Conservation (phyloP, 2,797 vertebrate species). For the Lutjanus campechanus region DNA sequence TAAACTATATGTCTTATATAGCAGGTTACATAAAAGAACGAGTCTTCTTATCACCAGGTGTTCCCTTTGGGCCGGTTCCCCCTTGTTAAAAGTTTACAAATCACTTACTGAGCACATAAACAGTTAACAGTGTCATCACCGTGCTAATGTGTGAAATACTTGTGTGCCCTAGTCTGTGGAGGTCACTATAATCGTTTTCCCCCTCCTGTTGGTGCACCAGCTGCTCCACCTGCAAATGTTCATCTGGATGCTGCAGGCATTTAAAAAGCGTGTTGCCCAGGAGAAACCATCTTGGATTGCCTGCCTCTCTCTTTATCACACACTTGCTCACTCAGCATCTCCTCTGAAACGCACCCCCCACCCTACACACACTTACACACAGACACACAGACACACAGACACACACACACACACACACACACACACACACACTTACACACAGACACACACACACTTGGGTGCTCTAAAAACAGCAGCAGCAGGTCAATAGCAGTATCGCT, state of each 20-base stretch:
- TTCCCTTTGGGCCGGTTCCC: no score
- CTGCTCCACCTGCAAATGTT: constrained; percentile 38
- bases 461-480: constrained; percentile 59
- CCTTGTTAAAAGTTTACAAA: neutral
- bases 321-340: constrained; percentile 70
- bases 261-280: constrained; percentile 36
- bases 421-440: constrained; percentile 28
- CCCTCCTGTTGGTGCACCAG: constrained; percentile 1
- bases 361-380: no score
- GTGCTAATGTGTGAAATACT: neutral
- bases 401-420: constrained; percentile 27
- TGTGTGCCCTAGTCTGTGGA: neutral
- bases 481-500: constrained; percentile 59
- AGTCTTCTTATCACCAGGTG: no score
- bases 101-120: no score
- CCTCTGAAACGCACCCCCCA: constrained; percentile 40
- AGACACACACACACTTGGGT: constrained; percentile 26
- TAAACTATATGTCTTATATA: no score
- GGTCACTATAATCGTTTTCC: neutral
- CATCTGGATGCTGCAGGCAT: constrained; percentile 55
- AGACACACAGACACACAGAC: no score
- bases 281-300: constrained; percentile 54
- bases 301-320: constrained; percentile 60
- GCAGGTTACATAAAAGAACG: neutral
- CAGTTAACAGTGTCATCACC: neutral